A percentile compares a stretch with the other conserved stretches of the same genome.
Evolutionary conservation across 2,888 invertebrate genomes (phyloP).

Genomic region (Clepsis dumicolana): DNA sequence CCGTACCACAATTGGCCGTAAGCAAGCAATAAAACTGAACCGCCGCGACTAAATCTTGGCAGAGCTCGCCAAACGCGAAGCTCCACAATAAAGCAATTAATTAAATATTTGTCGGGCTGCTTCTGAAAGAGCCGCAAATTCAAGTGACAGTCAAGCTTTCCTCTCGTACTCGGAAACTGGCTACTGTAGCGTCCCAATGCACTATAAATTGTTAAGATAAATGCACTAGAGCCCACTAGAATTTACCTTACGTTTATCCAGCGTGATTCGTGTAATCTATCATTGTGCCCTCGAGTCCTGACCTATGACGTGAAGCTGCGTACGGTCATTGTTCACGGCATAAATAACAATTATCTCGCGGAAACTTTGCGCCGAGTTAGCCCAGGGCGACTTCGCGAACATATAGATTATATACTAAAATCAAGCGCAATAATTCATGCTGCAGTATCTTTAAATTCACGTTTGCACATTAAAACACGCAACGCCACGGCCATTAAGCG

Average conservation of each 20-base stretch:
- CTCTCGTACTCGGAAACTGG: slow-evolving; percentile 25
- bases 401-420: slow-evolving; percentile 66
- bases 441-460: slow-evolving; percentile 64
- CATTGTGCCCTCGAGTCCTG: slow-evolving; percentile 53
- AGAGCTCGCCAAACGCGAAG: slow-evolving; percentile 46
- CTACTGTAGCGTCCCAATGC: slow-evolving; percentile 31
- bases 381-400: slow-evolving; percentile 57
- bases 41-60: slow-evolving; percentile 38
- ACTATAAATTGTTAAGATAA: slow-evolving; percentile 38
- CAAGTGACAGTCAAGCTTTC: slow-evolving; percentile 34
- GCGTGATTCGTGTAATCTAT: slow-evolving; percentile 44
- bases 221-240: slow-evolving; percentile 30
- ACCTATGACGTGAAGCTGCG: slow-evolving; percentile 54
- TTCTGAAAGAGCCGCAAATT: slow-evolving; percentile 41
- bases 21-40: slow-evolving; percentile 43
- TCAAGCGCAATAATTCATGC: slow-evolving; percentile 61
- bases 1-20: slow-evolving; percentile 14
- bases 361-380: slow-evolving; percentile 61
- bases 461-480: slow-evolving; percentile 69
- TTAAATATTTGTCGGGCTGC: slow-evolving; percentile 51
- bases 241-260: slow-evolving; percentile 27
- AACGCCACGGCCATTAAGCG: slow-evolving; percentile 56
- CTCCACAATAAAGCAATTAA: slow-evolving; percentile 52
- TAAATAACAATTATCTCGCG: slow-evolving; percentile 63
- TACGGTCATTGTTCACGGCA: slow-evolving; percentile 64